Evolutionary conservation across 1,140 invertebrate genomes (phyloP).

Genomic region (Drosophila lacertosa): DNA sequence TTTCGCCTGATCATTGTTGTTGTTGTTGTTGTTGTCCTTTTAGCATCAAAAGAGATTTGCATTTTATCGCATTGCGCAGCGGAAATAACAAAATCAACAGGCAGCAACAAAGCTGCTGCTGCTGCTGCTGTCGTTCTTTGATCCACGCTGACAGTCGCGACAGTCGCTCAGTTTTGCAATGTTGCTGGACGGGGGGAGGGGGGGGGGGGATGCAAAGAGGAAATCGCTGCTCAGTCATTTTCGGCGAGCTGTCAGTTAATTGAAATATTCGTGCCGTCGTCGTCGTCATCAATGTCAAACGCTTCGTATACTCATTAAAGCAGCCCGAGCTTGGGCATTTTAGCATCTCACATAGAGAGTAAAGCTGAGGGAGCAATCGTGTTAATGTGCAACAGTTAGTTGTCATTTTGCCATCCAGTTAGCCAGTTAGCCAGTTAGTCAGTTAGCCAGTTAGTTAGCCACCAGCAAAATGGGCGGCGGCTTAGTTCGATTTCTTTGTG

Average conservation of each 20-base stretch:
- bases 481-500: background rate
- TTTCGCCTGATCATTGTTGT: constrained; percentile 58
- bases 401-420: too few relatives aligned
- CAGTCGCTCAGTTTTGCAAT: constrained; percentile 54
- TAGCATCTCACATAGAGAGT: constrained; percentile 26
- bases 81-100: constrained; percentile 63
- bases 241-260: constrained; percentile 74
- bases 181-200: constrained; percentile 1
- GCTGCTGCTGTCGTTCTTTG: constrained; percentile 37
- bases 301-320: constrained; percentile 60
- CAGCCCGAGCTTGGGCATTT: constrained; percentile 56
- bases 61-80: constrained; percentile 78
- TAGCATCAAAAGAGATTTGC: constrained; percentile 81
- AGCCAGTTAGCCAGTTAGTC: constrained; percentile 3
- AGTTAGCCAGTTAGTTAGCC: too few relatives aligned
- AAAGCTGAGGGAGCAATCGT: constrained; percentile 36
- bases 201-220: background rate
- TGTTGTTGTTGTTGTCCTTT: constrained; percentile 67
- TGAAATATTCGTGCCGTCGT: constrained; percentile 78
- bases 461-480: background rate
- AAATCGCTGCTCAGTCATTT: constrained; percentile 68
- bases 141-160: constrained; percentile 49
- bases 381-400: constrained; percentile 71
- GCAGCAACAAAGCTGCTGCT: constrained; percentile 19
- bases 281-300: constrained; percentile 50